A percentile compares a stretch with the other conserved stretches of the same genome.
Conservation (phyloP, 2,113 vertebrate species). For the Formicarius rufipectus region DNA sequence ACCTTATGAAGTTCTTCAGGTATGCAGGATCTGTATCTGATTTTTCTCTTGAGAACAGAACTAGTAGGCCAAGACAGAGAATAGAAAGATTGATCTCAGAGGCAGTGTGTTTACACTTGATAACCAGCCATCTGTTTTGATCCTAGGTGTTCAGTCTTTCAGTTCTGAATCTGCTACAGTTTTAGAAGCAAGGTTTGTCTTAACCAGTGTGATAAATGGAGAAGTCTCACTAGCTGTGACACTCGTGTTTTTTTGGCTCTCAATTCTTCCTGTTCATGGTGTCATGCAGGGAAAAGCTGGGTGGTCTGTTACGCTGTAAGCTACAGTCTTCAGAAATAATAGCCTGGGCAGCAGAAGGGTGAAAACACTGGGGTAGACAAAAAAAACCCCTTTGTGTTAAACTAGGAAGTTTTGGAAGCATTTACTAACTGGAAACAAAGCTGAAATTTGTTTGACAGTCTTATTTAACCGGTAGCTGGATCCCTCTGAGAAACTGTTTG, state of each 20-base stretch:
- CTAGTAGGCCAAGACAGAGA: neutral
- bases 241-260: neutral
- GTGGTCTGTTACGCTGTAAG: neutral
- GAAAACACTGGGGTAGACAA: neutral
- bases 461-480: neutral
- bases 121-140: neutral
- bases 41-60: neutral
- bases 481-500: neutral
- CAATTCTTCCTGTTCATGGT: neutral
- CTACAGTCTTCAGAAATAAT: neutral
- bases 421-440: neutral
- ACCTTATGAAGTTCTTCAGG: neutral
- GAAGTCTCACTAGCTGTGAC: neutral
- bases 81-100: neutral
- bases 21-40: neutral
- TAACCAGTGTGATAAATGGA: neutral
- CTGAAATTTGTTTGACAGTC: neutral
- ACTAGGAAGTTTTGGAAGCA: neutral
- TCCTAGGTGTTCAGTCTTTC: neutral
- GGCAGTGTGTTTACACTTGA: fast-evolving
- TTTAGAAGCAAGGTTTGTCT: neutral
- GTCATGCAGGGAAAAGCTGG: no score
- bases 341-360: neutral
- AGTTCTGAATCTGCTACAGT: neutral
- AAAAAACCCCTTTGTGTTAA: neutral